phyloP scores from a whole-genome alignment of 2,797 vertebrate genomes.

The Gymnopithys bicolor region DNA sequence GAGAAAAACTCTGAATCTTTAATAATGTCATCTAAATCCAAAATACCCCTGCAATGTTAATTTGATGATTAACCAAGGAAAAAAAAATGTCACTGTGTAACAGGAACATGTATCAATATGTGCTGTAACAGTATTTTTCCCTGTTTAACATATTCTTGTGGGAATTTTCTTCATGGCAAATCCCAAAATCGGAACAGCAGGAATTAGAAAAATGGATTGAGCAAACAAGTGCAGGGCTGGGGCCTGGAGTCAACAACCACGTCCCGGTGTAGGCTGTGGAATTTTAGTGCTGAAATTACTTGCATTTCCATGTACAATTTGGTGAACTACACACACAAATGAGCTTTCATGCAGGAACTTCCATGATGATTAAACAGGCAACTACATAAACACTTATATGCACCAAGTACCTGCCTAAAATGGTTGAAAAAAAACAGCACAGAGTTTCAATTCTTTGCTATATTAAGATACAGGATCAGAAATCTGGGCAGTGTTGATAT shows the following conservation, averaged over 20 bases:
- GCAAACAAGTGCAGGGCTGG: neutral
- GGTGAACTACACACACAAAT: neutral
- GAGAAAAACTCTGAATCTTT: neutral
- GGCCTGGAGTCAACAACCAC: neutral
- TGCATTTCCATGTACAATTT: neutral
- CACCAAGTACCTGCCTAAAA: neutral
- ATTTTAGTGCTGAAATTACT: neutral
- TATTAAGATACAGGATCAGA: slow-evolving; percentile 36
- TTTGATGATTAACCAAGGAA: neutral
- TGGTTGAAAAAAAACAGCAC: neutral
- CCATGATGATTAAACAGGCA: neutral
- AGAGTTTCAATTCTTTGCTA: slow-evolving; percentile 32
- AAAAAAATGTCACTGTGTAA: neutral
- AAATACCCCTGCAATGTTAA: neutral
- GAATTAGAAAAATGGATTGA: neutral
- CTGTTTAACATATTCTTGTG: neutral
- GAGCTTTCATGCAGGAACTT: neutral
- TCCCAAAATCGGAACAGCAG: neutral
- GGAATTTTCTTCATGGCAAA: neutral
- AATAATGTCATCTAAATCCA: neutral
- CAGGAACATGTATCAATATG: neutral
- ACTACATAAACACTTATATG: neutral
- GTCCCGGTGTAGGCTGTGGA: neutral
- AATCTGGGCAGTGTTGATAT: slow-evolving; percentile 46
- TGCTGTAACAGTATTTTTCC: neutral